Conservation (phyloP, 2,888 invertebrate species). For the Sarcophaga subvicina region DNA sequence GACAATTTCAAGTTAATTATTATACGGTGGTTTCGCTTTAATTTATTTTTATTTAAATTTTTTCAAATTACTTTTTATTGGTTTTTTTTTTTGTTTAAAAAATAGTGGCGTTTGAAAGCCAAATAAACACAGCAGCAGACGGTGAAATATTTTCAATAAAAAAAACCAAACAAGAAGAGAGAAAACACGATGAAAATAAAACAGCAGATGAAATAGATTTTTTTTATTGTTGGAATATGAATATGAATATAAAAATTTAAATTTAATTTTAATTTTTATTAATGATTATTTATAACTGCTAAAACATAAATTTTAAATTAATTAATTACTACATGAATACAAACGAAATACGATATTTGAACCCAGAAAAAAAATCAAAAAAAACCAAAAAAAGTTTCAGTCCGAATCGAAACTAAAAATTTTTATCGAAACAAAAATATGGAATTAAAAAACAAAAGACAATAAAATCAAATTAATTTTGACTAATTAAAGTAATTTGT, state of each 20-base stretch:
- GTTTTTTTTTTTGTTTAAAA: background rate
- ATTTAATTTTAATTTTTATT: conserved; percentile 73
- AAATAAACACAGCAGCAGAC: background rate
- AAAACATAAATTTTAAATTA: conserved; percentile 79
- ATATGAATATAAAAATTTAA: conserved; percentile 52
- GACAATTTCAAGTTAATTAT: conserved; percentile 25
- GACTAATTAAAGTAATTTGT: conserved; percentile 39
- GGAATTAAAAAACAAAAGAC: background rate
- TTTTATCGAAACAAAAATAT: no score
- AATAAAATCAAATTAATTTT: conserved; percentile 62
- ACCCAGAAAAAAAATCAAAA: conserved; percentile 50
- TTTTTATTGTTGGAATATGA: background rate
- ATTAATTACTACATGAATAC: conserved; percentile 75
- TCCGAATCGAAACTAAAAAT: conserved; percentile 17
- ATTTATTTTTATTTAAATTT: conserved; percentile 10
- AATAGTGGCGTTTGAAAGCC: conserved; percentile 9
- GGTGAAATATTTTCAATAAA: background rate
- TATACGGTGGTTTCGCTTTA: conserved; percentile 22
- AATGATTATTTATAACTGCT: conserved; percentile 79
- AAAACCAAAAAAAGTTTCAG: conserved; percentile 38
- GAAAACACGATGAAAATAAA: background rate
- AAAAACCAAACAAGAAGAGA: conserved; percentile 25
- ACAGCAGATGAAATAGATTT: background rate
- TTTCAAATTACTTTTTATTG: conserved; percentile 33
- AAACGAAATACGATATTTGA: conserved; percentile 24